These are phyloP conservation scores for Pantherophis vulpinus DNA, from an alignment of 2,797 vertebrate species.

Conservation along the genomic window DNA sequence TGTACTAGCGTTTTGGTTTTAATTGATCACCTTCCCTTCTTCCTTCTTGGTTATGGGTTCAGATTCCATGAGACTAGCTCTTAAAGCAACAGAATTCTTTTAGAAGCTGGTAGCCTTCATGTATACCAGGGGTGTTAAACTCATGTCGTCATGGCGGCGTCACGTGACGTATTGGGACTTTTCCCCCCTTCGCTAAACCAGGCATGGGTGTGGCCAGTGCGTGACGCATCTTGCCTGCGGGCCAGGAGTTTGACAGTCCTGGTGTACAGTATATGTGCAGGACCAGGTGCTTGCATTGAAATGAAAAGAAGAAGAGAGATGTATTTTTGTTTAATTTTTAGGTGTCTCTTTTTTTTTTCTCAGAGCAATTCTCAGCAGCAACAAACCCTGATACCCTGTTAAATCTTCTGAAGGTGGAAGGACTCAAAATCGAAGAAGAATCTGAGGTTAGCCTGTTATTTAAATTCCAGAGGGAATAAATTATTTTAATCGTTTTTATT, in stretches of 20 bases:
- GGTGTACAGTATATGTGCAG: not conserved
- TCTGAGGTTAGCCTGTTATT: slow-evolving; percentile 80
- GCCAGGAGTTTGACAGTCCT: too few relatives aligned
- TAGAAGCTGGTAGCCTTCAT: not conserved
- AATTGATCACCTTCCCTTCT: not conserved
- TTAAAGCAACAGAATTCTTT: not conserved
- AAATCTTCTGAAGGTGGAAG: slow-evolving; percentile 86
- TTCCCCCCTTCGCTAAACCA: too few relatives aligned
- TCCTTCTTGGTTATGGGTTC: not conserved
- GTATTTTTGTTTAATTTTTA: not conserved
- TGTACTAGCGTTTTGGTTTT: not conserved
- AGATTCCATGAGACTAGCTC: not conserved
- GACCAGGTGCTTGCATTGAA: not conserved
- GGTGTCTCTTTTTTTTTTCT: not conserved
- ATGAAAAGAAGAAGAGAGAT: accelerated
- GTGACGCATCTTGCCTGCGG: too few relatives aligned
- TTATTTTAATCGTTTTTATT: not conserved
- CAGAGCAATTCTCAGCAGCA: slow-evolving; percentile 82
- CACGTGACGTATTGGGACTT: too few relatives aligned
- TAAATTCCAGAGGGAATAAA: not conserved
- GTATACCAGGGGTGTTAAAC: too few relatives aligned
- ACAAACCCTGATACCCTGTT: slow-evolving; percentile 81
- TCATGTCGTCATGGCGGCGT: too few relatives aligned
- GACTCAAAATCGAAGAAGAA: slow-evolving; percentile 85
- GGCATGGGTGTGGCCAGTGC: too few relatives aligned